Evolutionary conservation across 2,797 vertebrate genomes (phyloP), one percentile per base, ranked within the genome.

Genomic region (Sebastes hopkinsi): DNA sequence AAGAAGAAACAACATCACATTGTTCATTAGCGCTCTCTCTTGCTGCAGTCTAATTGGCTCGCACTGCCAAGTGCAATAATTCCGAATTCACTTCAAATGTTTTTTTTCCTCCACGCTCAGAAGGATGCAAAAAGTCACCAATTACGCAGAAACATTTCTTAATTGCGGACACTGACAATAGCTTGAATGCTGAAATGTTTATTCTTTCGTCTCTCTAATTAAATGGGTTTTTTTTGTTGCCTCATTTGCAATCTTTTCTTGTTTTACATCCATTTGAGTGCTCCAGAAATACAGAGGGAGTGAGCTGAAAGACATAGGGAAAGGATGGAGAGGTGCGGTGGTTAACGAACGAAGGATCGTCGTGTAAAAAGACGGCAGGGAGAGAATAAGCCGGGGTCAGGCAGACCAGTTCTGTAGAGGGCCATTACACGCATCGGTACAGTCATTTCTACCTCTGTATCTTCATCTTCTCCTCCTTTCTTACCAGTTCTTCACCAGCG

Each of bases 101-200:
- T 91, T 84, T 36, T 36, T 8, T 73, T n/a, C 32, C 71, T 72
- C 77, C 34, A 32, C n/a, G 22, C 68, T 79, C 80, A 81, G 58
- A 85, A 80, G 70, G 83, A 84, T 77, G 61, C 79, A 64, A 87
- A 88, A 87, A 91, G 77, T 86, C 80, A 73, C 81, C 77, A 90
- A 84, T 92, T 90, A 86, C 25, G 58, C 78, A 42, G 72, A 82
- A 83, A 79, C 67, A 64, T 75, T 80, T 84, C 77, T 77, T 82
- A 87, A 90, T 89, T 87, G 85, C 56, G 8, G 80, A 83, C 68
- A 27, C 67, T 75, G 81, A 88, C 88, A 84, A 77, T 60, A 72
- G 81, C 72, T 70, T 29, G 71, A 76, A 77, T 75, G 75, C 34
- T 79, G 70, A 86, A 87, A 91, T 92, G 84, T 89, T 90, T 82